These are phyloP conservation scores for Jacana jacana DNA, from an alignment of 2,113 vertebrate genomes.

Conservation along the genomic window DNA sequence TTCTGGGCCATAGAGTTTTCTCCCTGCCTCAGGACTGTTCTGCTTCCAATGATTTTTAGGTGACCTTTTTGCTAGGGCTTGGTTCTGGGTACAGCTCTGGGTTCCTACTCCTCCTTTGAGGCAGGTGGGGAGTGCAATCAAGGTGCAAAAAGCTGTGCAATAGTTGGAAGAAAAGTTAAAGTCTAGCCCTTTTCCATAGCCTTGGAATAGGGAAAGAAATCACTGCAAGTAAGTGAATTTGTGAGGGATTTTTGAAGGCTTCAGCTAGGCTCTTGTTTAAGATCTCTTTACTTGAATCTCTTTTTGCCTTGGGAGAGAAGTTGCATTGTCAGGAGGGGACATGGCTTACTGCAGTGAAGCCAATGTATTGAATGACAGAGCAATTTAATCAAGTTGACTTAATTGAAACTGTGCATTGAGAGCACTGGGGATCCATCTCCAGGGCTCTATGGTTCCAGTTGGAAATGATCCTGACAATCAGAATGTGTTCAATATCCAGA, in stretches of 20 bases:
- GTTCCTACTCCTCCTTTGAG: neutral
- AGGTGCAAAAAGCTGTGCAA: neutral
- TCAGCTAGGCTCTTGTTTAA: neutral
- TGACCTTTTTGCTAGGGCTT: accelerated
- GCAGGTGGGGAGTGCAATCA: accelerated
- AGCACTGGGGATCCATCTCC: neutral
- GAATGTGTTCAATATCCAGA: neutral
- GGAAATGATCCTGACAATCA: neutral
- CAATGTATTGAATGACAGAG: neutral
- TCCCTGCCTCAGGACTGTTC: neutral
- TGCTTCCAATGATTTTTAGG: neutral
- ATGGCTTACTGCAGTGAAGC: neutral
- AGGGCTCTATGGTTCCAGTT: neutral
- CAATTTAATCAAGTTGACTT: neutral
- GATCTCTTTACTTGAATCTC: neutral
- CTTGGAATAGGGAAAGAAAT: neutral
- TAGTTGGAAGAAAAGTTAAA: neutral
- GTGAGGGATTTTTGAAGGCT: neutral
- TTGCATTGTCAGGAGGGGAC: neutral
- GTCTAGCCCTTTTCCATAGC: accelerated
- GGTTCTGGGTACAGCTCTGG: neutral
- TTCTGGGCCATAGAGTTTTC: no score
- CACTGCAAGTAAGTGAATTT: neutral
- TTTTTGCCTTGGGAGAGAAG: neutral
- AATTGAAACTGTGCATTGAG: neutral